Base-by-base conservation (phyloP, 2,888 invertebrate genomes). In the Mythimna vitellina region DNA sequence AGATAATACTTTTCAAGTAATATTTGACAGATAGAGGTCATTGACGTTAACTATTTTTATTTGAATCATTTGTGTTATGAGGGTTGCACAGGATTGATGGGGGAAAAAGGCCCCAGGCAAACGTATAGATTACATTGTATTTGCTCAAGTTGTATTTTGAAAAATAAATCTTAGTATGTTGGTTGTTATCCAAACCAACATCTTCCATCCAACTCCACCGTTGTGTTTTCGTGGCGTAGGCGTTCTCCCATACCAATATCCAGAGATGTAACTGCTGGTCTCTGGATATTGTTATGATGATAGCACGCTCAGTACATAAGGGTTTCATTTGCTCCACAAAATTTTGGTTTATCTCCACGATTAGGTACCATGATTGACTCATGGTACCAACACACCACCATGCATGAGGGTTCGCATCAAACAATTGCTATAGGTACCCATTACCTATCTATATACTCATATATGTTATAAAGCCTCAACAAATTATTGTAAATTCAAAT, bases 331-430 rank as follows among this genome's bases (percentile, higher is more conserved):
- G n/a, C 4, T 38, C 35, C 35, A 38, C 8, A 38, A 17, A 3
- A 60, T 12, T 20, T 56, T 29, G 49, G n/a, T n/a, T 49, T 35
- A 22, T 38, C 10, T 49, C 20, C 10, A 38, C 22, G 29, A 20
- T 29, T 46, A 6, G 46, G 17, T 58, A 22, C 22, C 72, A 51
- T 22, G 20, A 38, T n/a, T n/a, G n/a, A n/a, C n/a, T n/a, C n/a
- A n/a, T n/a, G n/a, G n/a, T n/a, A n/a, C n/a, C n/a, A n/a, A n/a
- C n/a, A n/a, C n/a, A n/a, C 9, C 29, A 29, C 17, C 49, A 51
- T 51, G 58, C 58, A 70, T 72, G 70, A 35, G 14, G 56, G 17
- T 9, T 46, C 25, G 8, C 25, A 46, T 57, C 17, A 20, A 29
- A 32, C 29, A 54, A 22, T 54, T 54, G 53, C 53, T 54, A 6